Conservation (phyloP, 2,888 invertebrate species). For the Hipparchia semele region DNA sequence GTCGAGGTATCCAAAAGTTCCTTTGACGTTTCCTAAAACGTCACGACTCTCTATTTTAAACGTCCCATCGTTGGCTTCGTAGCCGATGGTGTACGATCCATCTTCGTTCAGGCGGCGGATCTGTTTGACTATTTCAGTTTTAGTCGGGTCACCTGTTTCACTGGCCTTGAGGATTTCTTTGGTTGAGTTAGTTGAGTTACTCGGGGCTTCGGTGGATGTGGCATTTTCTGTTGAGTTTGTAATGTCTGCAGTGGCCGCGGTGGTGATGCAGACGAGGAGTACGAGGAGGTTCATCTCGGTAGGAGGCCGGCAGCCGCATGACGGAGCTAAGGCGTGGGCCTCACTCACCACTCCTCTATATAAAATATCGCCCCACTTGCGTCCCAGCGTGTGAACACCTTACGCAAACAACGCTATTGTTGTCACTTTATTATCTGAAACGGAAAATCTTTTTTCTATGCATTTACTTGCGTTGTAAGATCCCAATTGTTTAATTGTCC, state of each 20-base stretch:
- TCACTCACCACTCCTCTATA: constrained; percentile 70
- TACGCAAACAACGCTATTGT: constrained; percentile 77
- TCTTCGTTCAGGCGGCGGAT: constrained; percentile 91
- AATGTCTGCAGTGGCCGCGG: constrained; percentile 47
- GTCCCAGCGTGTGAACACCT: constrained; percentile 70
- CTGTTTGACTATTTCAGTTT: constrained; percentile 91
- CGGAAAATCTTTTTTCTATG: constrained; percentile 81
- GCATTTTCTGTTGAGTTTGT: constrained; percentile 49
- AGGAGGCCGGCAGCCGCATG: constrained; percentile 70
- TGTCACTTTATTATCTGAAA: constrained; percentile 82
- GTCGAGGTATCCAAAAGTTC: constrained; percentile 92
- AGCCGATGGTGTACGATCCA: constrained; percentile 93
- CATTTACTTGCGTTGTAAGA: constrained; percentile 68
- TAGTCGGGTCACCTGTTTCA: constrained; percentile 86
- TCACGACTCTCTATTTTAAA: constrained; percentile 93
- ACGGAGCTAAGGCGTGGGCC: constrained; percentile 72
- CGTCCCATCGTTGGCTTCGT: constrained; percentile 92
- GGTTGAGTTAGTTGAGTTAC: constrained; percentile 65
- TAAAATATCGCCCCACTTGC: constrained; percentile 80
- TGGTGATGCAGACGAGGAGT: constrained; percentile 63
- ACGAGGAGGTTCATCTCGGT: constrained; percentile 72
- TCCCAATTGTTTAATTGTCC: constrained; percentile 80
- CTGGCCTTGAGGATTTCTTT: constrained; percentile 83
- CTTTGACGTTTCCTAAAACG: constrained; percentile 90
- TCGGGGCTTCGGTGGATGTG: constrained; percentile 46